Percentiles rank a stretch among this genome's conserved stretches.
These are phyloP conservation scores for Sinonovacula constricta DNA, from an alignment of 1,140 invertebrate genomes.

Conservation along the genomic window DNA sequence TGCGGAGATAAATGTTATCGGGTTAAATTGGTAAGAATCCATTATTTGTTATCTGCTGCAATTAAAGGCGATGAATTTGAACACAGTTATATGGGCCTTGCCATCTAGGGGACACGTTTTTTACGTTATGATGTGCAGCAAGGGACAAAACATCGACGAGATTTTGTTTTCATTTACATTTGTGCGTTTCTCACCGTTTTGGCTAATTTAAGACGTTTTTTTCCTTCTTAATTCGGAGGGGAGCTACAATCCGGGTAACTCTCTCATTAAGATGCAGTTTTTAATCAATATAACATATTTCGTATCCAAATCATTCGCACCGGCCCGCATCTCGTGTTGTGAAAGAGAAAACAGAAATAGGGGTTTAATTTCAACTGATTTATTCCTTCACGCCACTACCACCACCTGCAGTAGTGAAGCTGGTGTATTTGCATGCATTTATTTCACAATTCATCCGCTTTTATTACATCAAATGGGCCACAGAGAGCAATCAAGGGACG, in stretches of 20 bases:
- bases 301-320: not conserved
- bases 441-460: conserved; percentile 5
- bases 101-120: no score
- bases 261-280: not conserved
- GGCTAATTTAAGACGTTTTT: not conserved
- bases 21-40: no score
- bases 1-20: no score
- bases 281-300: conserved; percentile 1
- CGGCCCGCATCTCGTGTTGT: not conserved
- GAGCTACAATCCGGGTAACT: not conserved
- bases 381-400: not conserved
- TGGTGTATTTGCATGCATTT: conserved; percentile 36
- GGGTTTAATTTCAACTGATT: not conserved
- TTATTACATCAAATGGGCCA: conserved; percentile 9
- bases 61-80: no score
- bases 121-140: no score
- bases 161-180: no score
- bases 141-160: no score
- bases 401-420: conserved; percentile 24
- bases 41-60: no score
- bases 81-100: no score
- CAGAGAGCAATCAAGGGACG: conserved; percentile 4
- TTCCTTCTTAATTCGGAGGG: not conserved
- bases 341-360: not conserved
- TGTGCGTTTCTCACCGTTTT: no score